Base-by-base conservation (phyloP, 2,888 invertebrate genomes). In the Dolomedes plantarius region DNA sequence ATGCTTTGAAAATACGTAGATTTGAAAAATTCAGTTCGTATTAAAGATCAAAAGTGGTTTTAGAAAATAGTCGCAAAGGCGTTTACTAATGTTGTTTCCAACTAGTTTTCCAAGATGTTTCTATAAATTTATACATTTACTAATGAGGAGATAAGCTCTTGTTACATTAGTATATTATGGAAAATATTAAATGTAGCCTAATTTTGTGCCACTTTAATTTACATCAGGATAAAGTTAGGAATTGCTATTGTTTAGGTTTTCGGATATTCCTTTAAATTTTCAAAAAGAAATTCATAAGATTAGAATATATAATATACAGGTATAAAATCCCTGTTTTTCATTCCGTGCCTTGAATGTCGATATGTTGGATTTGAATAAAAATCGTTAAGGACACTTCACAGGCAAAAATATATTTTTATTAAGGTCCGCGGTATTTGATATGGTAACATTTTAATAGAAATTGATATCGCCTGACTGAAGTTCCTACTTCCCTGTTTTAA, bases 361-460 rank as follows among this genome's bases (percentile, higher is more conserved):
- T 64, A 71, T 41, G 50, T 28, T 83, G 50, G 31, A 28, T 36
- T 64, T 41, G n/a, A 31, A 64, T 65, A 68, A 83, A 76, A 73
- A 46, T 72, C 41, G 28, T 36, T 77, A 83, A 83, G 83, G 72
- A 67, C 83, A 83, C 83, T 73, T 77, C 77, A 72, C 72, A 77
- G 65, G 69, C 41, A 76, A 32, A 41, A 69, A 69, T 41, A n/a
- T 69, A 28, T 67, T n/a, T 64, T 31, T 28, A 41, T 5, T 41
- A 1, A 9, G 13, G 28, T 36, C n/a, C n/a, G n/a, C n/a, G n/a
- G 28, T 68, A 28, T 19, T 36, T 36, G 36, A n/a, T 28, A 36
- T 36, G 36, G 36, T 68, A 36, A 28, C 3, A n/a, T 19, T 28
- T 36, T 68, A 68, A 36, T n/a, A n/a, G n/a, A n/a, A n/a, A n/a